Base-by-base conservation (phyloP, 2,113 vertebrate species). In the Pluvianellus socialis region DNA sequence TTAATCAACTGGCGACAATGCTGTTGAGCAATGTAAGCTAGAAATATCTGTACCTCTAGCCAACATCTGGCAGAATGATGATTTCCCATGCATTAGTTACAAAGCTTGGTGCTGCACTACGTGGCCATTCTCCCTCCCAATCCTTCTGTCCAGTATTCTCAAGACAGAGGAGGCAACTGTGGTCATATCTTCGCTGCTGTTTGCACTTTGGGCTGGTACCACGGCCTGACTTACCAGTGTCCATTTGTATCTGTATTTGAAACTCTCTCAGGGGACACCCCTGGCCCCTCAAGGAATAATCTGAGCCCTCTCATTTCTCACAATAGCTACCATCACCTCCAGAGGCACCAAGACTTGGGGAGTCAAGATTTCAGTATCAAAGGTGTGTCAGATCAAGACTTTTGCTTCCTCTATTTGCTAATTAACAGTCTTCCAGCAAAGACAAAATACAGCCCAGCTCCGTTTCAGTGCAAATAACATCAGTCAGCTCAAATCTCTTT, bases 401-500 rank as follows among this genome's bases (percentile, higher is more conserved):
- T 90, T 27, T 56, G 6, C 44, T 68, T 72, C 40, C 62, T 72
- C 52, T 72, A 27, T 67, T 79, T 90, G 35, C 45, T 92, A 87
- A 77, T 56, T 82, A 88, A 65, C 67, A 62, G 40, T 61, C 8
- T 90, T 85, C 49, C 12, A 61, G 24, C 56, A 90, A 81, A 95
- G 55, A 56, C 62, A 47, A 75, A 75, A 35, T 72, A 85, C 15
- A 93, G 33, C 21, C 62, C 3, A 7, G 15, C 38, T 91, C 61
- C 72, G 16, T 79, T 86, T 88, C 58, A 68, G 44, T 40, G 27
- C 30, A 55, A 92, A 71, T 61, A 76, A 70, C 33, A 86, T 61
- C 79, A 90, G 61, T 79, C 87, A 92, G 49, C 66, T 97, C 71
- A 79, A 86, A 72, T 49, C 56, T 59, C 74, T 88, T 83, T 86